phyloP scores from a whole-genome alignment of 2,797 vertebrate genomes.

The Bothrops alternatus region DNA sequence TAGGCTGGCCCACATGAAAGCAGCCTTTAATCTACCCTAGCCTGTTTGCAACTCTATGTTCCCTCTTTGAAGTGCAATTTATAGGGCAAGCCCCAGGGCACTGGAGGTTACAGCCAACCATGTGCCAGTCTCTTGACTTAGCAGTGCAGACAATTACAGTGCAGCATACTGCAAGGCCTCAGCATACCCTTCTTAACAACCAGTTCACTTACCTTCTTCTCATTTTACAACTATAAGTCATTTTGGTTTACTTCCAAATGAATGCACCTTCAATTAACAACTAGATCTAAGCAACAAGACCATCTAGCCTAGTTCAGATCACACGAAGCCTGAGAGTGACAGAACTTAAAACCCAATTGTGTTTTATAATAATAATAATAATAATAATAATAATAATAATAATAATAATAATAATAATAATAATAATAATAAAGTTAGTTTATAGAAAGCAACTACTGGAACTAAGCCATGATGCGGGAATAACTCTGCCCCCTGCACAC shows the following conservation, averaged over 20 bases:
- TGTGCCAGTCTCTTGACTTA: neutral
- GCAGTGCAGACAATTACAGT: neutral
- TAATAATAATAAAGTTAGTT: neutral
- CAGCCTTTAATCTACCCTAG: neutral
- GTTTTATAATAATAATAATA: neutral
- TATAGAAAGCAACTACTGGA: neutral
- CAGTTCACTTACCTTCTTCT: neutral
- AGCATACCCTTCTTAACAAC: neutral
- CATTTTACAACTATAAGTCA: neutral
- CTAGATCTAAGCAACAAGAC: neutral
- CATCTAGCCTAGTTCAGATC: neutral
- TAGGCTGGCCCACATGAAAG: neutral
- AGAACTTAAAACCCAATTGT: neutral
- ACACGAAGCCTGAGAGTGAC: neutral
- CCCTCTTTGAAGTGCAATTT: neutral
- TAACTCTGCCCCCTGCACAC: neutral
- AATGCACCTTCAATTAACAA: neutral
- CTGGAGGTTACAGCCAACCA: neutral
- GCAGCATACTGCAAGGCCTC: neutral
- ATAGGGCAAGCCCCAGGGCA: neutral
- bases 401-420: no score
- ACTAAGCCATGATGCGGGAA: neutral
- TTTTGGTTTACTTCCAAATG: neutral
- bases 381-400: no score
- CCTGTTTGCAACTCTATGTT: neutral